Percentiles rank a stretch among this genome's conserved stretches.
Evolutionary conservation across 2,888 invertebrate species (phyloP).

Genomic region (Synergus japonicus): DNA sequence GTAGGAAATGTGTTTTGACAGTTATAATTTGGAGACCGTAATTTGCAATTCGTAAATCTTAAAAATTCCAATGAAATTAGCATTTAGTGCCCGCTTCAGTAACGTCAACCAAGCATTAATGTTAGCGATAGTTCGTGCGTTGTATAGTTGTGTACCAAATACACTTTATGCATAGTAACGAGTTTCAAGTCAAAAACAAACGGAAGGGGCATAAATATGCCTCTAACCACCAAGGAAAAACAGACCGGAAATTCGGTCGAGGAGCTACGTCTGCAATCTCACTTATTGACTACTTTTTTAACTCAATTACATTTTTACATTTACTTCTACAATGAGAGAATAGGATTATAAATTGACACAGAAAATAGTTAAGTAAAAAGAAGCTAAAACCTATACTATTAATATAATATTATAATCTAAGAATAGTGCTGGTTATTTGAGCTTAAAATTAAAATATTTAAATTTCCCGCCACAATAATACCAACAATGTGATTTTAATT

Average conservation of each 20-base stretch:
- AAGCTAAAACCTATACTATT: not conserved
- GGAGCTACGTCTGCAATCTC: constrained; percentile 20
- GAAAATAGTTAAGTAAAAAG: not conserved
- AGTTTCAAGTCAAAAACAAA: constrained; percentile 33
- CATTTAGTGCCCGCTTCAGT: constrained; percentile 26
- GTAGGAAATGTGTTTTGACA: not conserved
- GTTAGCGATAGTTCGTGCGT: constrained; percentile 32
- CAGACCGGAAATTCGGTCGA: constrained; percentile 35
- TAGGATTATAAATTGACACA: not conserved
- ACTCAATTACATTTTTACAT: not conserved
- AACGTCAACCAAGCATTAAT: constrained; percentile 34
- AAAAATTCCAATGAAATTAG: constrained; percentile 15
- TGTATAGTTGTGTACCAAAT: constrained; percentile 36
- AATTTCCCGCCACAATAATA: not conserved
- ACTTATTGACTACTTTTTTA: not conserved
- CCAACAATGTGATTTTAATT: not conserved
- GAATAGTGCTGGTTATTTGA: not conserved
- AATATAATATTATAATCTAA: not conserved
- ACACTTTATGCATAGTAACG: constrained; percentile 33
- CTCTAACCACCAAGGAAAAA: constrained; percentile 5
- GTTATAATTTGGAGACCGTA: not conserved
- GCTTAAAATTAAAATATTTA: not conserved
- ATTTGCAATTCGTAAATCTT: constrained; percentile 11
- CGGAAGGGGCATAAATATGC: constrained; percentile 20
- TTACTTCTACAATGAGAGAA: constrained; percentile 3